These are phyloP conservation scores for Oreortyx pictus DNA, from an alignment of 2,797 vertebrate genomes.

Conservation along the genomic window DNA sequence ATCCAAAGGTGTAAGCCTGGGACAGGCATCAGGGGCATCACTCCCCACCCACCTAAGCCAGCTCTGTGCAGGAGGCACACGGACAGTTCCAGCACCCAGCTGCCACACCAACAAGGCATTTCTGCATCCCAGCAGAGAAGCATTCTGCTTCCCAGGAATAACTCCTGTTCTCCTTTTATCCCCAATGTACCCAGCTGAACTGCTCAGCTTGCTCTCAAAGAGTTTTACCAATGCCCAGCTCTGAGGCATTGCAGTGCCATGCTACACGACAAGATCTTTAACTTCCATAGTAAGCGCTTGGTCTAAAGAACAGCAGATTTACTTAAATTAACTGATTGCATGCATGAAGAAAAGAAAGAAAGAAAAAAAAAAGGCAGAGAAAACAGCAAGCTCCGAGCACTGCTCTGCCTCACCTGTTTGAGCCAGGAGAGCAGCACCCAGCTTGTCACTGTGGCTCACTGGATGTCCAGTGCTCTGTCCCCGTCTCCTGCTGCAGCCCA, in stretches of 20 bases:
- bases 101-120: background rate
- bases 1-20: background rate
- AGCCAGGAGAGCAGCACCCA: conserved; percentile 9
- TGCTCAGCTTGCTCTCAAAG: background rate
- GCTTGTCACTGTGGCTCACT: background rate
- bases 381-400: conserved; percentile 3
- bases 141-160: background rate
- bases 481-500: background rate
- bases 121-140: background rate
- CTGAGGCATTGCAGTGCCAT: accelerated
- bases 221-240: background rate
- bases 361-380: background rate
- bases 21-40: background rate
- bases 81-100: accelerated
- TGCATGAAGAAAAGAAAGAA: background rate
- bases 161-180: background rate
- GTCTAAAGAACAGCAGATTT: background rate
- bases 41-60: background rate
- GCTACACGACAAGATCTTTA: background rate
- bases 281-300: background rate
- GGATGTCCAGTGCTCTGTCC: background rate
- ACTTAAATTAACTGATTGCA: conserved; percentile 25
- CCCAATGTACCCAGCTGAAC: background rate
- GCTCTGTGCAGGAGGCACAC: background rate
- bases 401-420: conserved; percentile 1